Evolutionary conservation across 92 coral and sea anemone genomes (phyloP).

Genomic region (Umimayanthus kanabou): DNA sequence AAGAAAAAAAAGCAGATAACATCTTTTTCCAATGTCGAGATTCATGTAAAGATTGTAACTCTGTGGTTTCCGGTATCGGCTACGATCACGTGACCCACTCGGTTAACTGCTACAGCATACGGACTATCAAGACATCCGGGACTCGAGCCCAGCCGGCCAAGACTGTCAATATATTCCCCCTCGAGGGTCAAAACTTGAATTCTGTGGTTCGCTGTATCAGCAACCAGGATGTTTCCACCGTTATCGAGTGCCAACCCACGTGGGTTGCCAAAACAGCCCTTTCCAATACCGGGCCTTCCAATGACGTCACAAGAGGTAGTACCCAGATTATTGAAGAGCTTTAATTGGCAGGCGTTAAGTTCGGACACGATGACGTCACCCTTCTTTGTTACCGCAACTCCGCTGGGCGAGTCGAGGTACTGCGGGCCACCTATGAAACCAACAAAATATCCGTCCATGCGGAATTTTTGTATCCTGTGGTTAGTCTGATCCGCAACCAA

Average conservation of each 20-base stretch:
- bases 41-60: constrained; percentile 68
- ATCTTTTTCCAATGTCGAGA: background rate
- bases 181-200: constrained; percentile 78
- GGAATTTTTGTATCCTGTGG: constrained; percentile 87
- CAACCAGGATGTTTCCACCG: constrained; percentile 71
- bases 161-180: constrained; percentile 68
- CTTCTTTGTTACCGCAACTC: constrained; percentile 75
- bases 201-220: constrained; percentile 88
- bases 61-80: constrained; percentile 95
- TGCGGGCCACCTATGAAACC: constrained; percentile 89
- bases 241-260: constrained; percentile 82
- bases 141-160: constrained; percentile 93
- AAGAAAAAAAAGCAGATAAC: background rate
- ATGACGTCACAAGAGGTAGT: constrained; percentile 57
- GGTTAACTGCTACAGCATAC: constrained; percentile 81
- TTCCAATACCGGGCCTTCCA: constrained; percentile 86
- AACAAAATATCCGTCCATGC: constrained; percentile 85
- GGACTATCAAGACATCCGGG: constrained; percentile 93
- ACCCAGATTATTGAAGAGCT: constrained; percentile 72
- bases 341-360: constrained; percentile 72
- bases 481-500: constrained; percentile 79
- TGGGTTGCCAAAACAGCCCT: constrained; percentile 74
- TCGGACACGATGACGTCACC: constrained; percentile 87
- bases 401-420: constrained; percentile 83
- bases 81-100: constrained; percentile 83